Evolutionary conservation across 2,888 invertebrate species (phyloP).

Genomic region (Cephus pygmeus): DNA sequence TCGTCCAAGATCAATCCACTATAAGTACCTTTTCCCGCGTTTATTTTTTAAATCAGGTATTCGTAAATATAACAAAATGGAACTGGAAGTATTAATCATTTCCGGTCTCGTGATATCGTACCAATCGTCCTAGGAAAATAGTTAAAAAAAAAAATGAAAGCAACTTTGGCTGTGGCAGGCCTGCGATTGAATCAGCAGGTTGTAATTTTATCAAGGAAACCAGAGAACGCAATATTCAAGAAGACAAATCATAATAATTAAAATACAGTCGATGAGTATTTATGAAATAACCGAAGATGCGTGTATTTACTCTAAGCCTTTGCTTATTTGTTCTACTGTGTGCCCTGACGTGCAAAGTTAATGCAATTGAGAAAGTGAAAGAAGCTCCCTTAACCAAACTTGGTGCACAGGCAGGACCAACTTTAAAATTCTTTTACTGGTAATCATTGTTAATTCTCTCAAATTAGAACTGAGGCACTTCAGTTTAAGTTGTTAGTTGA

Average conservation of each 20-base stretch:
- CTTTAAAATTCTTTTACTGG: constrained; percentile 90
- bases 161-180: neutral
- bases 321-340: constrained; percentile 45
- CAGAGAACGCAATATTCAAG: neutral
- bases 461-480: neutral
- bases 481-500: neutral
- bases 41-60: neutral
- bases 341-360: constrained; percentile 32
- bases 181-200: neutral
- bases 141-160: neutral
- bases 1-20: neutral
- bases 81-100: neutral
- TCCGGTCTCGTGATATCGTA: neutral
- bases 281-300: constrained; percentile 41
- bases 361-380: constrained; percentile 58
- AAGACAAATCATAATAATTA: neutral
- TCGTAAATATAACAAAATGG: neutral
- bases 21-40: neutral
- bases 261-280: neutral
- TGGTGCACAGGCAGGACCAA: constrained; percentile 77
- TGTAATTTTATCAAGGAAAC: neutral
- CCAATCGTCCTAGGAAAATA: neutral
- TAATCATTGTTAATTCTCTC: constrained; percentile 59
- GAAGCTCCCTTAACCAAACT: constrained; percentile 78
- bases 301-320: constrained; percentile 45